Percentiles rank a stretch among this genome's conserved stretches.
Conservation (phyloP, 2,888 invertebrate species). For the Anoplius nigerrimus region DNA sequence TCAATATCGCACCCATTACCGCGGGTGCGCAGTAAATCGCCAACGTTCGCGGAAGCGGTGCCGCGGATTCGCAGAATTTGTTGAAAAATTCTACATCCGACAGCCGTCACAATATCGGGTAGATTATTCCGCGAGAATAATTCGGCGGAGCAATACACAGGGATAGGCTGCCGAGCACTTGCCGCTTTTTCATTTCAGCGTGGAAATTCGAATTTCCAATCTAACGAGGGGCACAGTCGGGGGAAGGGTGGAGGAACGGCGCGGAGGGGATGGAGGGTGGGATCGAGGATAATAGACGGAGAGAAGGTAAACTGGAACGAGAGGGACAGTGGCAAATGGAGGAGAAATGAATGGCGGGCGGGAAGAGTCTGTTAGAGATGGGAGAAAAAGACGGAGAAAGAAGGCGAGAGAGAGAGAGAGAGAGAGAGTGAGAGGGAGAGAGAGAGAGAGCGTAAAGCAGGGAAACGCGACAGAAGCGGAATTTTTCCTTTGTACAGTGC, state of each 20-base stretch:
- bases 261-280: not conserved
- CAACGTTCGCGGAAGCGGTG: no score
- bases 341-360: not conserved
- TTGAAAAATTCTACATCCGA: no score
- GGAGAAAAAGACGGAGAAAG: not conserved
- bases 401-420: not conserved
- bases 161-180: no score
- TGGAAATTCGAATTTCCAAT: conserved; percentile 20
- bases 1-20: no score
- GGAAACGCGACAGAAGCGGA: not conserved
- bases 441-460: not conserved
- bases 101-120: not conserved
- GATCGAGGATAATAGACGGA: not conserved
- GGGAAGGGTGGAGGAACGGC: not conserved
- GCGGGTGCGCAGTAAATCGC: no score
- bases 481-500: conserved; percentile 12
- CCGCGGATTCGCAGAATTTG: no score
- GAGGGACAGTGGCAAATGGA: no score
- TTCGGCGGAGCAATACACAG: not conserved
- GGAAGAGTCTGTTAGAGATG: not conserved
- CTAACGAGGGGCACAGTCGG: not conserved
- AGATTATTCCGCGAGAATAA: conserved; percentile 3
- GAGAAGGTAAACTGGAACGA: no score
- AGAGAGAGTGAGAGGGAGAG: not conserved
- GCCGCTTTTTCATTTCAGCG: not conserved